Evolutionary conservation across 1,140 invertebrate species (phyloP).

Genomic region (Brachionus sp.): DNA sequence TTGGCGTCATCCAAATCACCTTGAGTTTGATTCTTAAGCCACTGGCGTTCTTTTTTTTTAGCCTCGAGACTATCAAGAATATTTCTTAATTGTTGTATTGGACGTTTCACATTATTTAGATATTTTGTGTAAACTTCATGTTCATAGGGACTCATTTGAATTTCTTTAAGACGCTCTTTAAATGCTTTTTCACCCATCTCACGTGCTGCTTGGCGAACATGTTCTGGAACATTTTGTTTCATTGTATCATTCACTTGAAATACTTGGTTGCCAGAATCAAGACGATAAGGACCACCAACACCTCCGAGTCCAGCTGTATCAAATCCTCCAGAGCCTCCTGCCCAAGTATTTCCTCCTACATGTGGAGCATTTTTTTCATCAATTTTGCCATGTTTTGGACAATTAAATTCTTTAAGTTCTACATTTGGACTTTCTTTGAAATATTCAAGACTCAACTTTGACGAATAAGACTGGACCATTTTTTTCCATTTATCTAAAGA

Average conservation of each 20-base stretch:
- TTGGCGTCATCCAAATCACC: constrained; percentile 93
- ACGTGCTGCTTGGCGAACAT: constrained; percentile 75
- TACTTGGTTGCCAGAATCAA: constrained; percentile 87
- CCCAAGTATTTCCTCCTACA: constrained; percentile 93
- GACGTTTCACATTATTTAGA: constrained; percentile 68
- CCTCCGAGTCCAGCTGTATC: constrained; percentile 77
- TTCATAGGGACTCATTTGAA: constrained; percentile 90
- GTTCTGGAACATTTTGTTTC: constrained; percentile 81
- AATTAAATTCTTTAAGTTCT: constrained; percentile 66
- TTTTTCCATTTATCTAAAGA: constrained; percentile 61
- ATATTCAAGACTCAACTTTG: constrained; percentile 46
- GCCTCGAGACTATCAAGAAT: constrained; percentile 73
- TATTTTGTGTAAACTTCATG: constrained; percentile 80
- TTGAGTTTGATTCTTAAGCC: constrained; percentile 72
- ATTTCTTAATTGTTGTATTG: constrained; percentile 64
- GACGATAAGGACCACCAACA: constrained; percentile 59
- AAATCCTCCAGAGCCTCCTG: constrained; percentile 77
- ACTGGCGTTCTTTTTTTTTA: constrained; percentile 86
- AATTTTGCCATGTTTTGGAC: constrained; percentile 85
- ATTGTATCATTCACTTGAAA: constrained; percentile 83
- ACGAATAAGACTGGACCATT: constrained; percentile 56
- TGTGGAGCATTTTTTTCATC: constrained; percentile 80
- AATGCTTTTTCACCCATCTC: constrained; percentile 88
- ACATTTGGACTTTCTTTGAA: constrained; percentile 49
- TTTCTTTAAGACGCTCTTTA: constrained; percentile 76